phyloP scores from a whole-genome alignment of 2,113 vertebrate species.

The Hippocampus zosterae region DNA sequence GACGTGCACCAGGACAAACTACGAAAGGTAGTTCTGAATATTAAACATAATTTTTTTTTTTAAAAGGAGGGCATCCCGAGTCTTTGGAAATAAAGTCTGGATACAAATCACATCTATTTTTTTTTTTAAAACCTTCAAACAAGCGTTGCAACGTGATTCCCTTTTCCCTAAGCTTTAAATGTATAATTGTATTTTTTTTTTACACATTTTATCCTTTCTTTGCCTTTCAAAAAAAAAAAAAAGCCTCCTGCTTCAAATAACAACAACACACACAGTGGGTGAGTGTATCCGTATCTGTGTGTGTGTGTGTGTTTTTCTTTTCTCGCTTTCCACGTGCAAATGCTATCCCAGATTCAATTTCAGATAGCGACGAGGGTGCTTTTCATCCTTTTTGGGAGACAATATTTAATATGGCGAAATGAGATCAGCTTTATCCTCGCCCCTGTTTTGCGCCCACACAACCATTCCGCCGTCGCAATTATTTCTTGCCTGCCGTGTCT shows the following conservation, averaged over 20 bases:
- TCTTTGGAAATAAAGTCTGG: conserved; percentile 85
- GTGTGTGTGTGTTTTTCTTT: conserved; percentile 74
- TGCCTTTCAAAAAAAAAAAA: conserved; percentile 81
- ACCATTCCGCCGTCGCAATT: conserved; percentile 22
- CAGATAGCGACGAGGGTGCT: conserved; percentile 86
- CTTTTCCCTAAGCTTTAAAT: conserved; percentile 76
- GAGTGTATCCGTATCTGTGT: too few species aligned
- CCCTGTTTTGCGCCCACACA: conserved; percentile 8
- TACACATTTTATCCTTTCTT: conserved; percentile 86
- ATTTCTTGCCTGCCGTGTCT: conserved; percentile 11
- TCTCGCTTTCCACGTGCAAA: conserved; percentile 80
- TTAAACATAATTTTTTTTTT: conserved; percentile 7
- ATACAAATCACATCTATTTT: conserved; percentile 85
- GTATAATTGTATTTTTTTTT: neutral
- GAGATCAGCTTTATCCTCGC: conserved; percentile 42
- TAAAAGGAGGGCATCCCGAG: conserved; percentile 60
- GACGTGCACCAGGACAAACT: too few species aligned
- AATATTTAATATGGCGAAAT: conserved; percentile 64
- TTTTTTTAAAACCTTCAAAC: conserved; percentile 85
- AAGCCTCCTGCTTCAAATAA: conserved; percentile 86
- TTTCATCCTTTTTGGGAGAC: conserved; percentile 54
- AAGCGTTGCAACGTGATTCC: conserved; percentile 76
- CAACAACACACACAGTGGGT: conserved; percentile 72
- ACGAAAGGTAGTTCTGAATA: neutral
- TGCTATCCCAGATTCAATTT: conserved; percentile 99